Percentiles rank a stretch among this genome's conserved stretches.
Conservation (phyloP, 2,888 invertebrate species). For the Drosophila neutralis region DNA sequence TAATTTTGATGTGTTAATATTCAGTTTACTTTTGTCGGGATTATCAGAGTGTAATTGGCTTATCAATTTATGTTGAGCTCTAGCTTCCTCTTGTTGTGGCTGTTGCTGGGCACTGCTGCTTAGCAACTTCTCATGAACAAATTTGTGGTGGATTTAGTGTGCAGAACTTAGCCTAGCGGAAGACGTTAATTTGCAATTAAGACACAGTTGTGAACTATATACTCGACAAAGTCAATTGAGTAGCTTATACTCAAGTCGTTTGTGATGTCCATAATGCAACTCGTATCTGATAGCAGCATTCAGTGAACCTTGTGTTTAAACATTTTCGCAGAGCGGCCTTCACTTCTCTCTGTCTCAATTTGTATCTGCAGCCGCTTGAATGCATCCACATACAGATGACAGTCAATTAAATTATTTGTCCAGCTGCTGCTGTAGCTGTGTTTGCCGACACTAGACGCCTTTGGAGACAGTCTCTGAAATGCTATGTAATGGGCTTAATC, state of each 20-base stretch:
- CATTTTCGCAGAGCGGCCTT: background rate
- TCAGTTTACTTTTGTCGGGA: conserved; percentile 24
- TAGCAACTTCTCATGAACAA: background rate
- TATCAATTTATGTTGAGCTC: conserved; percentile 46
- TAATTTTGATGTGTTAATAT: background rate
- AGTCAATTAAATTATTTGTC: conserved; percentile 8
- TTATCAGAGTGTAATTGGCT: conserved; percentile 47
- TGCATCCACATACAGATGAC: conserved; percentile 1
- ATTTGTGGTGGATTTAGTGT: background rate
- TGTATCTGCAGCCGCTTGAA: conserved; percentile 11
- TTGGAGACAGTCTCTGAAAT: conserved; percentile 26
- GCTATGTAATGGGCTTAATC: conserved; percentile 7
- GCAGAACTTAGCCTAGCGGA: background rate
- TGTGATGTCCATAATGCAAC: background rate
- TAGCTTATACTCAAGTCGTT: background rate
- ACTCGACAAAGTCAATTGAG: background rate
- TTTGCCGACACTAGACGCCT: conserved; percentile 4
- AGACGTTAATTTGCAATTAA: conserved; percentile 17
- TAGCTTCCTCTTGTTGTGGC: conserved; percentile 10
- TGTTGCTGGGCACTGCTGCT: background rate
- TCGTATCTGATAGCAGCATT: background rate
- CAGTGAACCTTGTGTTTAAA: background rate
- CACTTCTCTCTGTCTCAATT: conserved; percentile 22
- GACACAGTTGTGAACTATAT: background rate
- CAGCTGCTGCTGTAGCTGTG: conserved; percentile 11